A percentile compares a stretch with the other conserved stretches of the same genome.
Evolutionary conservation across 2,113 vertebrate genomes (phyloP).

Genomic region (Tenrec ecaudatus): DNA sequence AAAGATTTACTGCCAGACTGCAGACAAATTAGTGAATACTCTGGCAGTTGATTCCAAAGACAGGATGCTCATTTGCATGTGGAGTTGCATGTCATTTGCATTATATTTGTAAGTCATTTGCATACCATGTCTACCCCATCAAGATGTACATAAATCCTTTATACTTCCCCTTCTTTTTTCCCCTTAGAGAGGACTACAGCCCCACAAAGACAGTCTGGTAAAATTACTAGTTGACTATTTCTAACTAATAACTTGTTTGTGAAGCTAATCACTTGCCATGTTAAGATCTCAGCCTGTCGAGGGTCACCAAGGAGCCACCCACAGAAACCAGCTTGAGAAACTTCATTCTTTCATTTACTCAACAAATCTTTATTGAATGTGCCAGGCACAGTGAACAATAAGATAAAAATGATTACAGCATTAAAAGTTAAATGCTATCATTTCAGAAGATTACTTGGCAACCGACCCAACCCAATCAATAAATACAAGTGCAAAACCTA

Average conservation of each 20-base stretch:
- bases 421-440: conserved; percentile 51
- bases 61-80: conserved; percentile 80
- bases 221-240: conserved; percentile 73
- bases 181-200: conserved; percentile 60
- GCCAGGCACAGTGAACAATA: conserved; percentile 47
- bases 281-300: conserved; percentile 48
- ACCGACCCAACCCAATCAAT: conserved; percentile 28
- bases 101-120: conserved; percentile 76
- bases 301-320: conserved; percentile 34
- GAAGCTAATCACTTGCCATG: conserved; percentile 10
- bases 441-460: conserved; percentile 59
- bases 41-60: conserved; percentile 67
- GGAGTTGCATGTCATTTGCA: conserved; percentile 74
- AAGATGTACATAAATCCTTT: conserved; percentile 80
- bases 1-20: conserved; percentile 71
- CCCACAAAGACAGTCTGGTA: conserved; percentile 70
- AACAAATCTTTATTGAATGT: conserved; percentile 36
- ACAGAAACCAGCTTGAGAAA: conserved; percentile 39
- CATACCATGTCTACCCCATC: conserved; percentile 69
- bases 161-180: conserved; percentile 58
- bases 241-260: conserved; percentile 3
- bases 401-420: conserved; percentile 60
- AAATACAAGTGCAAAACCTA: conserved; percentile 40
- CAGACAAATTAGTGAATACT: conserved; percentile 75
- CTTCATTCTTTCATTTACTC: conserved; percentile 58